Base-by-base conservation (phyloP, 2,888 invertebrate genomes). In the Thymelicus acteon region DNA sequence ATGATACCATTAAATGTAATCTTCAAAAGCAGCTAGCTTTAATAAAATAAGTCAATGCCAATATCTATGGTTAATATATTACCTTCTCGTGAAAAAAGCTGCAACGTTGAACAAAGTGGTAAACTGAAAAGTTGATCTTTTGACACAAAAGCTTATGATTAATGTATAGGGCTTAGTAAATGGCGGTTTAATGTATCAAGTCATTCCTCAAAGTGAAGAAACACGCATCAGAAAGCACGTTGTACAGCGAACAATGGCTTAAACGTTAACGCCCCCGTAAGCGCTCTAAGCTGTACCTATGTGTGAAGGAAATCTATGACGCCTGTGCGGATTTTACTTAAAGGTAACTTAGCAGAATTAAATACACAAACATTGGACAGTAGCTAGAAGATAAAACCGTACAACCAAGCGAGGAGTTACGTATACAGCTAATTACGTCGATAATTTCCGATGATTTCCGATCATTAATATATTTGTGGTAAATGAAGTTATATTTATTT, bases 71-170 rank as follows among this genome's bases (percentile, higher is more conserved):
- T 31, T 40, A 7, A 40, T 40, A 7, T 31, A 15, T n/a, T 49
- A 15, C n/a, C 15, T 15, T n/a, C 13, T 19, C 12, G 24, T 24
- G 24, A 24, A 31, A 24, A 54, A 44, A 8, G 8, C 44, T 31
- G 24, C 58, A 65, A 65, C 31, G 31, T 15, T 31, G 12, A 65
- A 54, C 12, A 37, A 67, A 60, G 48, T 71, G 39, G 63, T 72
- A 48, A 61, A 60, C 62, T 67, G 62, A 58, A 74, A 60, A 52
- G 64, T 62, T 63, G 71, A 72, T 72, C 60, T 64, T 71, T 64
- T 44, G 65, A 60, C 71, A 72, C 76, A 80, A 79, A 79, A 76
- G 79, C 72, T 71, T 73, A 81, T 79, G 80, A 81, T 81, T 79
- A 77, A 81, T 81, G 81, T 72, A 72, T 73, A 74, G 73, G 74